Conservation (phyloP, 2,888 invertebrate species). For the Clepsis dumicolana region DNA sequence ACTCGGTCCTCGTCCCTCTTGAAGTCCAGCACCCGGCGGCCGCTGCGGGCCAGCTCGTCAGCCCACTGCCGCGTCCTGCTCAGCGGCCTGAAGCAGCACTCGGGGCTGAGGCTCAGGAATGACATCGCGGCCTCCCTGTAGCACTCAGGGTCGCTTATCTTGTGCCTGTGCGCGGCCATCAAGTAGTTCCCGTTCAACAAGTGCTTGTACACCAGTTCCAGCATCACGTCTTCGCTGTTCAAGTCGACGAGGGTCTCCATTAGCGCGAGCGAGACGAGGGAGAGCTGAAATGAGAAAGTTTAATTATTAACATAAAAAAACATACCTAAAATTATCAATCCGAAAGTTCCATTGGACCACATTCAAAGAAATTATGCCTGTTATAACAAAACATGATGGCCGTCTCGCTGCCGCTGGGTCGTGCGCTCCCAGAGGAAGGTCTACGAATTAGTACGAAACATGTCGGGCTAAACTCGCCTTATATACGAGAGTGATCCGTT, state of each 20-base stretch:
- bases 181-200: slow-evolving; percentile 83
- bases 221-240: slow-evolving; percentile 98
- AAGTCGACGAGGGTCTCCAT: slow-evolving; percentile 96
- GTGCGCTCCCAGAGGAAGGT: no score
- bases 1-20: slow-evolving; percentile 63
- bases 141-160: slow-evolving; percentile 67
- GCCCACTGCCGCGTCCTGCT: slow-evolving; percentile 73
- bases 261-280: slow-evolving; percentile 95
- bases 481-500: no score
- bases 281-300: slow-evolving; percentile 83
- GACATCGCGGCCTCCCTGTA: slow-evolving; percentile 76
- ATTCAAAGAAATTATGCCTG: no score
- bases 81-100: slow-evolving; percentile 82
- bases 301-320: neutral
- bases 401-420: no score
- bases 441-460: no score
- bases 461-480: no score
- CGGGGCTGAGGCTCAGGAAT: slow-evolving; percentile 85
- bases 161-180: slow-evolving; percentile 64
- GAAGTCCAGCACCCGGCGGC: slow-evolving; percentile 69
- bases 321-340: no score
- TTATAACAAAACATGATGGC: no score
- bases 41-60: slow-evolving; percentile 71
- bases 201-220: slow-evolving; percentile 95
- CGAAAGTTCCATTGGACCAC: no score